Evolutionary conservation across 2,888 invertebrate genomes (phyloP).

Genomic region (Dryococelus australis): DNA sequence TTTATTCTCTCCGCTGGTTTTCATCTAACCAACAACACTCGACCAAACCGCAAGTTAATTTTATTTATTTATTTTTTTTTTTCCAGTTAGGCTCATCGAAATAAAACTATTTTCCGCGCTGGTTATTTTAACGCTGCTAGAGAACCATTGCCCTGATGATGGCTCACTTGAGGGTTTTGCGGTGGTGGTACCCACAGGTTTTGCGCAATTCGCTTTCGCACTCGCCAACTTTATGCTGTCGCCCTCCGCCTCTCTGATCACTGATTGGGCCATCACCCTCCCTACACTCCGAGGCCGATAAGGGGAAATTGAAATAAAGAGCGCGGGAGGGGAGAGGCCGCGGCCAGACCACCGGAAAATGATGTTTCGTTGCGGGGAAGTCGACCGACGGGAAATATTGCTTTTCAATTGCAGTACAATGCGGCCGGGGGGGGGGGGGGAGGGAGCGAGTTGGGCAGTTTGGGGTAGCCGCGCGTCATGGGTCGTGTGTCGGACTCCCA

Average conservation of each 20-base stretch:
- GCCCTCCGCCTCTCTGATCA: neutral
- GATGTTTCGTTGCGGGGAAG: neutral
- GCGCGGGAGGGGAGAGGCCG: neutral
- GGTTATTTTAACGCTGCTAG: neutral
- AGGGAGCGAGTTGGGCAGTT: no score
- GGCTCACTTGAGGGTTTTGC: neutral
- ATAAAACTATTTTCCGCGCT: neutral
- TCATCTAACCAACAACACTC: no score
- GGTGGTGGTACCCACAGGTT: neutral
- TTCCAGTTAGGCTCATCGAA: neutral
- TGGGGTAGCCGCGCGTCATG: no score
- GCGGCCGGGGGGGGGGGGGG: neutral
- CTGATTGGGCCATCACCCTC: neutral
- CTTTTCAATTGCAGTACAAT: conserved; percentile 9
- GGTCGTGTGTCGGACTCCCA: no score
- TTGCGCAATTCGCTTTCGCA: neutral
- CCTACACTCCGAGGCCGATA: neutral
- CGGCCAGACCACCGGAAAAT: neutral
- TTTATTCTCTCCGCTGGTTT: neutral
- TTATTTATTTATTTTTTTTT: neutral
- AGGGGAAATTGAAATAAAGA: neutral
- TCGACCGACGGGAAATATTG: conserved; percentile 16
- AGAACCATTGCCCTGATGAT: neutral
- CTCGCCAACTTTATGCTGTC: neutral
- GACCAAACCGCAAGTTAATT: no score